Percentiles rank a stretch among this genome's conserved stretches.
These are phyloP conservation scores for Dryococelus australis DNA, from an alignment of 2,888 invertebrate species.

Conservation along the genomic window DNA sequence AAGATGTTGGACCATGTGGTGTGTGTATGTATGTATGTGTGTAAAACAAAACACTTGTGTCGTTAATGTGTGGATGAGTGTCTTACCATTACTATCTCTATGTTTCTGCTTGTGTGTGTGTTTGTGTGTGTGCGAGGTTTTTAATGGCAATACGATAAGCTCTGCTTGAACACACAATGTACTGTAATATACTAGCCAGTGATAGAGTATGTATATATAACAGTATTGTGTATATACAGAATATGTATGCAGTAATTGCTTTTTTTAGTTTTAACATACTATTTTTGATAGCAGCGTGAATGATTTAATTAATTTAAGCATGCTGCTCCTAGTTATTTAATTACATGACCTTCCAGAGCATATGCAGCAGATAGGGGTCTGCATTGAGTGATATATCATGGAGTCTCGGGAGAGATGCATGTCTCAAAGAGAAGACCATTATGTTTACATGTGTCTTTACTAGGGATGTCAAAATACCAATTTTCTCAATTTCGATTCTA, in stretches of 20 bases:
- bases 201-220: neutral
- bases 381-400: no score
- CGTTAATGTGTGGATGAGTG: neutral
- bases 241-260: neutral
- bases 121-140: neutral
- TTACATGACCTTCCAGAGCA: neutral
- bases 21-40: neutral
- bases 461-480: no score
- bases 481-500: no score
- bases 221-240: neutral
- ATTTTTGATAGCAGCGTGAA: neutral
- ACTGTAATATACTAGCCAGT: conserved; percentile 16
- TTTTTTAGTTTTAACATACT: conserved; percentile 2
- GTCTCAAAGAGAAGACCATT: no score
- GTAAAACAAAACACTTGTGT: neutral
- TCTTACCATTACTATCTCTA: neutral
- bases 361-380: neutral
- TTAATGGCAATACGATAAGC: conserved; percentile 10
- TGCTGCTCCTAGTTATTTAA: neutral
- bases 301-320: neutral
- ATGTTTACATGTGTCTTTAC: no score
- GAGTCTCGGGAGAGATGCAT: no score
- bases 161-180: neutral
- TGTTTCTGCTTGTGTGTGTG: neutral
- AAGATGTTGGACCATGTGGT: neutral